These are phyloP conservation scores for Drosophila kanapiae DNA, from an alignment of 1,140 invertebrate species.

Conservation along the genomic window DNA sequence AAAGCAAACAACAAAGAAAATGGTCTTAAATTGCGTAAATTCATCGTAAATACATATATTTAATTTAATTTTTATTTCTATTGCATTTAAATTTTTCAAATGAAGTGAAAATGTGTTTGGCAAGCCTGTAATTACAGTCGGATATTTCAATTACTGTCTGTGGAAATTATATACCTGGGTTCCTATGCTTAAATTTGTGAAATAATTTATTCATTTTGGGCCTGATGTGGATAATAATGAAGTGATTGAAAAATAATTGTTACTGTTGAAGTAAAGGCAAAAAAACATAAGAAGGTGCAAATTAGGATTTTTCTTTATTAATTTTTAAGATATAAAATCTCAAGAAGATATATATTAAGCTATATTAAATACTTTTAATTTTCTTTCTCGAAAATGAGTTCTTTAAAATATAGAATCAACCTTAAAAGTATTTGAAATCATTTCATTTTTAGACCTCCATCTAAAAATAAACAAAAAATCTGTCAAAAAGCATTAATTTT, in stretches of 20 bases:
- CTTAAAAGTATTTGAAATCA: background rate
- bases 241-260: conserved; percentile 7
- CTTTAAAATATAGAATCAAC: no score
- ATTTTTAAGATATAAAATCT: background rate
- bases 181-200: conserved; percentile 1
- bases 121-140: conserved; percentile 38
- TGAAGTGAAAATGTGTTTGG: conserved; percentile 65
- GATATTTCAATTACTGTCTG: conserved; percentile 35
- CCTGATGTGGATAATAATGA: background rate
- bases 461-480: background rate
- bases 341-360: background rate
- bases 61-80: conserved; percentile 59
- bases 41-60: conserved; percentile 50
- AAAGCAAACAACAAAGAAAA: conserved; percentile 55
- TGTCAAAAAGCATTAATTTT: background rate
- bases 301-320: background rate
- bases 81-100: conserved; percentile 67
- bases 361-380: no score
- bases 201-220: conserved; percentile 23
- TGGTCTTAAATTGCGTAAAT: conserved; percentile 49
- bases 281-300: background rate
- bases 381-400: no score
- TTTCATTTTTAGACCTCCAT: background rate
- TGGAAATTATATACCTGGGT: conserved; percentile 23
- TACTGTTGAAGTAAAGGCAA: background rate